Evolutionary conservation across 2,113 vertebrate genomes (phyloP).

Genomic region (Ginglymostoma cirratum): DNA sequence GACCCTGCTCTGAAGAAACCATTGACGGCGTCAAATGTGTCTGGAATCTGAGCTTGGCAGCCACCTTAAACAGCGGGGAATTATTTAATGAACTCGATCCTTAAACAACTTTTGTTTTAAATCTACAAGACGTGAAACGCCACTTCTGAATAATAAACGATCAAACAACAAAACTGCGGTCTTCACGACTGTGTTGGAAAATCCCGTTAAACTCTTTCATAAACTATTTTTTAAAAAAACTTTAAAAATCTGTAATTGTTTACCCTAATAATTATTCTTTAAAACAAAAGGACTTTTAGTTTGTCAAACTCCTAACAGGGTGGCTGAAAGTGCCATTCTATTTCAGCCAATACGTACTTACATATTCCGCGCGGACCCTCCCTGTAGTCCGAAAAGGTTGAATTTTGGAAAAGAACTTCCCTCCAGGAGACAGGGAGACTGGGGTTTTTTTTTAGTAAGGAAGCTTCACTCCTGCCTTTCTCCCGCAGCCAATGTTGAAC

Average conservation of each 20-base stretch:
- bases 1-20: neutral
- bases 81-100: neutral
- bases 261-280: neutral
- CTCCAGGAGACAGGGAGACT: neutral
- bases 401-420: neutral
- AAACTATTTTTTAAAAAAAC: neutral
- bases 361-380: neutral
- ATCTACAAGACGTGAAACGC: neutral
- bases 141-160: neutral
- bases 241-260: neutral
- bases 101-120: neutral
- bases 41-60: neutral
- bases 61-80: neutral
- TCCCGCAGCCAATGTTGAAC: neutral
- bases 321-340: neutral
- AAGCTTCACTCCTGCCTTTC: neutral
- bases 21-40: neutral
- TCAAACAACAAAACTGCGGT: neutral
- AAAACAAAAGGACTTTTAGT: neutral
- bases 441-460: neutral
- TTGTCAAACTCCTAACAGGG: neutral
- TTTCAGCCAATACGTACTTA: neutral
- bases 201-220: neutral
- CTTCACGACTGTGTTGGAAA: neutral
- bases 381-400: neutral